Conservation (phyloP, 2,113 vertebrate species). For the Pungitius pungitius region DNA sequence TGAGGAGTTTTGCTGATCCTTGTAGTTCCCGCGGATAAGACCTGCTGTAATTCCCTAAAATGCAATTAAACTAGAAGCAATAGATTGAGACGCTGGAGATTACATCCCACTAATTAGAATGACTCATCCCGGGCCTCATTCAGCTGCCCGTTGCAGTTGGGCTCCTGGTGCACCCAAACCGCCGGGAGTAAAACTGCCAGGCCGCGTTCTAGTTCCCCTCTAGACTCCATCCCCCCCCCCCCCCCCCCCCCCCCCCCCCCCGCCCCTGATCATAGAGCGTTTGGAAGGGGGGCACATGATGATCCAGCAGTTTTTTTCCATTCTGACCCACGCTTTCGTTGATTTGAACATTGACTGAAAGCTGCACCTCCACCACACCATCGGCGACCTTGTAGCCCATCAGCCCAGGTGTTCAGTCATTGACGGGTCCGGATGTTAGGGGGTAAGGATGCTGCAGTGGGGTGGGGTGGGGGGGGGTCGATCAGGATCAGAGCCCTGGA, state of each 20-base stretch:
- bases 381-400: constrained; percentile 2
- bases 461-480: constrained; percentile 55
- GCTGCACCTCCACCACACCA: not conserved
- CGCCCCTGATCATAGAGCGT: not conserved
- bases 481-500: constrained; percentile 63
- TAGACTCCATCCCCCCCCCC: no score
- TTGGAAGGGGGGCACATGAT: not conserved
- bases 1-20: not conserved
- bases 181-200: no score
- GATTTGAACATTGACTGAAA: not conserved
- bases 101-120: not conserved
- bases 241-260: no score
- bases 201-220: no score
- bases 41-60: not conserved
- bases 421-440: not conserved
- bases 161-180: not conserved
- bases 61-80: not conserved
- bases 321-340: not conserved
- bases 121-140: constrained; percentile 15
- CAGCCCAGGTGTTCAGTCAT: constrained; percentile 34
- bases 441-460: constrained; percentile 51
- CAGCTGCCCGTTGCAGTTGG: not conserved
- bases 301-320: not conserved
- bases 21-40: not conserved
- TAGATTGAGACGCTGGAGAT: not conserved